These are phyloP conservation scores for Hyles lineata DNA, from an alignment of 2,888 invertebrate genomes.

Conservation along the genomic window DNA sequence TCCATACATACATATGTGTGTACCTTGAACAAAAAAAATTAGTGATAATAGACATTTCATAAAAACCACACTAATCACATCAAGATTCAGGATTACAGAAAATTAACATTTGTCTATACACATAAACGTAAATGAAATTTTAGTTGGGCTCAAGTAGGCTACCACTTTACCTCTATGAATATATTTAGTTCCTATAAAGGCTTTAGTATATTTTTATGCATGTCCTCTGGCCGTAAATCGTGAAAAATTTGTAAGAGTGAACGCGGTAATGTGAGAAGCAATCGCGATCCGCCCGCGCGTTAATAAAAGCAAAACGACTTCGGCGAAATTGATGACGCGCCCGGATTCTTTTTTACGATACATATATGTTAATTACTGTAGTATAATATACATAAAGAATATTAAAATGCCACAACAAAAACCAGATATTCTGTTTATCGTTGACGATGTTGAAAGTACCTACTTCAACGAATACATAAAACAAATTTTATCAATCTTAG, in stretches of 20 bases:
- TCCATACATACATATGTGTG: too few relatives aligned
- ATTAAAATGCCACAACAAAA: conserved; percentile 5
- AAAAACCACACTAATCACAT: too few relatives aligned
- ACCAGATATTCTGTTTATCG: conserved; percentile 8
- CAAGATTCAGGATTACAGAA: too few relatives aligned
- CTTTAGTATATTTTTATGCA: conserved; percentile 3
- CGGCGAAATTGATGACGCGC: conserved; percentile 25
- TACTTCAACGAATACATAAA: background rate
- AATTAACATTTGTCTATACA: too few relatives aligned
- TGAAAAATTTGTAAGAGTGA: conserved; percentile 15
- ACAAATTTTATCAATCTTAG: background rate
- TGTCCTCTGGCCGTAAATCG: conserved; percentile 10
- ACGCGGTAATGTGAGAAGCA: conserved; percentile 26
- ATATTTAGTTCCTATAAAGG: background rate
- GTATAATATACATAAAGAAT: conserved; percentile 7
- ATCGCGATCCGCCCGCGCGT: conserved; percentile 19
- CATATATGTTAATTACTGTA: conserved; percentile 20
- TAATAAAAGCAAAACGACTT: conserved; percentile 23
- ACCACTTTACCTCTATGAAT: too few relatives aligned
- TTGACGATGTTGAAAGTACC: background rate
- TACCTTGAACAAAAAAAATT: too few relatives aligned
- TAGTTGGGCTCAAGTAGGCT: too few relatives aligned
- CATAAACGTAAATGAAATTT: too few relatives aligned
- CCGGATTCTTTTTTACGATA: conserved; percentile 24
- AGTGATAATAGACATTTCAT: too few relatives aligned